These are phyloP conservation scores for Danio albolineatus DNA, from an alignment of 2,797 vertebrate genomes.

Conservation along the genomic window DNA sequence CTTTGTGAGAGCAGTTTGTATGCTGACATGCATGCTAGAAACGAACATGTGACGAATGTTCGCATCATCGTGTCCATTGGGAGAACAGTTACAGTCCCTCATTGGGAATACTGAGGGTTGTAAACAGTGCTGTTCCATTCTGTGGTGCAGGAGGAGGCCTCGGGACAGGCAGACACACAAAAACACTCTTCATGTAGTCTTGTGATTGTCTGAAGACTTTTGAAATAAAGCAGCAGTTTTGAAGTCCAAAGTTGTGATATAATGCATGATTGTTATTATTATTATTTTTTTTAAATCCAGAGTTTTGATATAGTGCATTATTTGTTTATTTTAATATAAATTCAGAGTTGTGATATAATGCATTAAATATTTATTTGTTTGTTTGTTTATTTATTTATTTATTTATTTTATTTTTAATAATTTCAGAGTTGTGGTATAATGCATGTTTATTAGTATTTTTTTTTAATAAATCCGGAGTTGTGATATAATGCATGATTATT, in stretches of 20 bases:
- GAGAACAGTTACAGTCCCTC: conserved; percentile 33
- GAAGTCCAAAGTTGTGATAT: conserved; percentile 2
- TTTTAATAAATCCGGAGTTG: not conserved
- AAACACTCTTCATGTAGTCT: conserved; percentile 35
- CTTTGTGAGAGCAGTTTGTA: not conserved
- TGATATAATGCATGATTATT: not conserved
- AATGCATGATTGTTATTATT: too few relatives aligned
- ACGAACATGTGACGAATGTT: conserved; percentile 32
- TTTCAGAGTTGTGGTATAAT: too few relatives aligned
- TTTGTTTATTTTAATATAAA: too few relatives aligned
- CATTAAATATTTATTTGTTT: too few relatives aligned
- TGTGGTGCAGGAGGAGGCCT: not conserved
- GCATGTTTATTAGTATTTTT: too few relatives aligned
- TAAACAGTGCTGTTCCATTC: conserved; percentile 37
- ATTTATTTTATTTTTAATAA: too few relatives aligned
- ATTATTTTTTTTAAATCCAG: too few relatives aligned
- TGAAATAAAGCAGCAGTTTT: conserved; percentile 9
- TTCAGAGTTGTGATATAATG: too few relatives aligned
- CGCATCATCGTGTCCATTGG: conserved; percentile 5
- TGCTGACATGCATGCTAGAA: not conserved
- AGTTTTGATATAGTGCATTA: too few relatives aligned
- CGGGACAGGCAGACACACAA: conserved; percentile 10
- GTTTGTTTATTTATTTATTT: too few relatives aligned
- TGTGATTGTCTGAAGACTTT: conserved; percentile 38
- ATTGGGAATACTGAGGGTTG: conserved; percentile 31